Conservation (phyloP, 2,888 invertebrate genomes). For the Drosophila mulleri region DNA sequence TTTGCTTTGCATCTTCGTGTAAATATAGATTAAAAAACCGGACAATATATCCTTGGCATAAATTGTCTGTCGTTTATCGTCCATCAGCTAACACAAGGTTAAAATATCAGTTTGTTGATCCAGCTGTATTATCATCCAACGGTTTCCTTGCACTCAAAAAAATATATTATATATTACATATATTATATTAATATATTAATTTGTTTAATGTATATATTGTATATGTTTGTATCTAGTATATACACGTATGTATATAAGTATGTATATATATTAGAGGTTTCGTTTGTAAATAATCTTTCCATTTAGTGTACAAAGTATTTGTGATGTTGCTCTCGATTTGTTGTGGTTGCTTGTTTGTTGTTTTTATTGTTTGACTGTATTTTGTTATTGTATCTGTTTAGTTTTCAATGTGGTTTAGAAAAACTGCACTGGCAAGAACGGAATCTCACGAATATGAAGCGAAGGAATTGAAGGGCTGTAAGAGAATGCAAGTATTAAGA, state of each 20-base stretch:
- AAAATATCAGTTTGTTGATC: slow-evolving; percentile 66
- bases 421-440: slow-evolving; percentile 84
- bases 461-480: slow-evolving; percentile 84
- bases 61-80: slow-evolving; percentile 45
- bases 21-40: slow-evolving; percentile 70
- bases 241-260: slow-evolving; percentile 44
- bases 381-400: slow-evolving; percentile 54
- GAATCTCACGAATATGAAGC: slow-evolving; percentile 84
- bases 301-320: slow-evolving; percentile 69
- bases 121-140: slow-evolving; percentile 48
- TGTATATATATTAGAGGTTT: slow-evolving; percentile 57
- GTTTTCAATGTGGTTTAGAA: slow-evolving; percentile 65
- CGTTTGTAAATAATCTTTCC: slow-evolving; percentile 70
- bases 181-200: slow-evolving; percentile 24
- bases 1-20: slow-evolving; percentile 50
- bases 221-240: slow-evolving; percentile 51
- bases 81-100: slow-evolving; percentile 60
- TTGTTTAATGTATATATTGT: slow-evolving; percentile 46
- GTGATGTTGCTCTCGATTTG: slow-evolving; percentile 50
- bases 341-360: slow-evolving; percentile 34
- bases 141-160: slow-evolving; percentile 72
- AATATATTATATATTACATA: slow-evolving; percentile 47
- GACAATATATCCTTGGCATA: slow-evolving; percentile 62
- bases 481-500: slow-evolving; percentile 65
- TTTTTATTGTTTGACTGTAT: slow-evolving; percentile 37